Percentiles rank a stretch among this genome's conserved stretches.
These are phyloP conservation scores for Struthio camelus DNA, from an alignment of 2,113 vertebrate genomes.

Conservation along the genomic window DNA sequence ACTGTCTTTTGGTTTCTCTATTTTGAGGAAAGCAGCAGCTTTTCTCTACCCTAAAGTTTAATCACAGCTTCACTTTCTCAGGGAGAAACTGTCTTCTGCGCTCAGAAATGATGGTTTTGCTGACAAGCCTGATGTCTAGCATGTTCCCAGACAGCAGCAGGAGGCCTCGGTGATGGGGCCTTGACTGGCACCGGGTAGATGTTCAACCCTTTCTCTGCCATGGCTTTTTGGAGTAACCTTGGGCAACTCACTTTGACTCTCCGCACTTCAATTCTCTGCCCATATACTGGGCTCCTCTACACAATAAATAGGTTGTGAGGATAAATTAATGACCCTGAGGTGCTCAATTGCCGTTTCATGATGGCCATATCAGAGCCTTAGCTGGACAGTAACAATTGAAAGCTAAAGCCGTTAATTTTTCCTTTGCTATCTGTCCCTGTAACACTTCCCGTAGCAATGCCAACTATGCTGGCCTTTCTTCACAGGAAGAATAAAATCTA, in stretches of 20 bases:
- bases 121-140: background rate
- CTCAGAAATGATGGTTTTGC: background rate
- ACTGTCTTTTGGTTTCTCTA: background rate
- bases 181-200: background rate
- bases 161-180: accelerated
- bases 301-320: background rate
- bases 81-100: background rate
- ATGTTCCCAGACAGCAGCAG: background rate
- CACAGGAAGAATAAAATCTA: background rate
- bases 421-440: background rate
- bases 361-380: background rate
- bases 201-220: background rate
- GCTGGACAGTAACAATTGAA: background rate
- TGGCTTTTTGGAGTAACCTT: background rate
- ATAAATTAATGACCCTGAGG: background rate
- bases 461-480: slow-evolving; percentile 25
- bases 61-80: background rate
- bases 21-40: background rate
- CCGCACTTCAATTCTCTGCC: background rate
- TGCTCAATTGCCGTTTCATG: background rate
- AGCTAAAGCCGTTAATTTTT: background rate
- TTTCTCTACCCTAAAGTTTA: background rate
- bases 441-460: background rate
- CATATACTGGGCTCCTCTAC: accelerated
- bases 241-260: background rate